phyloP scores from a whole-genome alignment of 2,888 invertebrate genomes.

The Chaetogeoica ovagalla region DNA sequence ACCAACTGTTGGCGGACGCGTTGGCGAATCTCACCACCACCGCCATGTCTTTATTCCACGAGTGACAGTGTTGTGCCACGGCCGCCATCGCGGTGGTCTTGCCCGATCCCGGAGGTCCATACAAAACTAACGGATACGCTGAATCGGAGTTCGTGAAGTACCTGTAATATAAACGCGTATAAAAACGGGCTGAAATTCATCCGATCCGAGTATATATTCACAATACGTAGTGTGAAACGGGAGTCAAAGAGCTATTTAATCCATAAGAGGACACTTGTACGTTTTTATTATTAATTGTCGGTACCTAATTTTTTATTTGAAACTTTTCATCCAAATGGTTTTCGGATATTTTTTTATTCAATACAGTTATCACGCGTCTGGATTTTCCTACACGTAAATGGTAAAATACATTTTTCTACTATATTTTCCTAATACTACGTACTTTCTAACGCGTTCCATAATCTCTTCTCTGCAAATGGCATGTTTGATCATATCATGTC shows the following conservation, averaged over 20 bases:
- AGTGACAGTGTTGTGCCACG: constrained; percentile 64
- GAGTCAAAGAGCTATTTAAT: neutral
- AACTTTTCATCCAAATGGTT: neutral
- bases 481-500: constrained; percentile 72
- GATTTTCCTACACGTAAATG: no score
- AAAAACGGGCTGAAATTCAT: neutral
- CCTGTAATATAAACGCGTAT: constrained; percentile 59
- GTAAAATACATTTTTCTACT: neutral
- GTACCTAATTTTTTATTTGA: neutral
- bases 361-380: neutral
- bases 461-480: constrained; percentile 72
- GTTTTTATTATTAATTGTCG: neutral
- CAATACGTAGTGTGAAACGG: no score
- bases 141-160: constrained; percentile 66
- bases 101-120: constrained; percentile 80
- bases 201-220: neutral
- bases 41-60: constrained; percentile 59
- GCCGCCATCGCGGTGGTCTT: constrained; percentile 80
- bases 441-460: constrained; percentile 71
- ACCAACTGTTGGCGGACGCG: constrained; percentile 69
- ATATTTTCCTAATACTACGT: constrained; percentile 58
- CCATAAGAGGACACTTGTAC: neutral
- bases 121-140: constrained; percentile 69
- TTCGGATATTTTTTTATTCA: neutral
- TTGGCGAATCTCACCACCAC: constrained; percentile 67